phyloP scores from a whole-genome alignment of 1,140 invertebrate genomes.

The Procambarus clarkii region DNA sequence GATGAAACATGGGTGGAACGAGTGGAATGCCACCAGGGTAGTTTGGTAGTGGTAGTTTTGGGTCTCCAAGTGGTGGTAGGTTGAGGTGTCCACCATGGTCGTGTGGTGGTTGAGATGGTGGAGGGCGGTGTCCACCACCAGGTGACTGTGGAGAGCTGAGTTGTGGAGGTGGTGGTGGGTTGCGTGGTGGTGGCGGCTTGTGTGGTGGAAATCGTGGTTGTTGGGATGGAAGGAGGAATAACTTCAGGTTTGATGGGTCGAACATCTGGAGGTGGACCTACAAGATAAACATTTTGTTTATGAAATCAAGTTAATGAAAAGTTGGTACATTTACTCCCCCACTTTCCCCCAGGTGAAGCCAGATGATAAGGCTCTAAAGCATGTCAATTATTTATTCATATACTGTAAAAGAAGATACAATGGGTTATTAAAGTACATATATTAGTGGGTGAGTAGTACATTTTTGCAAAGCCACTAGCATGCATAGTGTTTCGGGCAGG shows the following conservation, averaged over 20 bases:
- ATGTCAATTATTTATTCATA: no score
- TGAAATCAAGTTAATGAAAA: no score
- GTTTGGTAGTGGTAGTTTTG: background rate
- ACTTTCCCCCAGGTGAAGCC: no score
- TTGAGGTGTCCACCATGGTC: constrained; percentile 20
- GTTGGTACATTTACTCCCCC: no score
- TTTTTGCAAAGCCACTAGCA: no score
- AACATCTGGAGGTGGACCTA: background rate
- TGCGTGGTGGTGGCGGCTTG: background rate
- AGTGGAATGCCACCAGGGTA: constrained; percentile 34
- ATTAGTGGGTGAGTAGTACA: no score
- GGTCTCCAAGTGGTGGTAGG: constrained; percentile 28
- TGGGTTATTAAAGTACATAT: no score
- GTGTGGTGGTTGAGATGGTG: constrained; percentile 4
- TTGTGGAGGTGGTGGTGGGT: background rate
- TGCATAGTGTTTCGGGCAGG: no score
- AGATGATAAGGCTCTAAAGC: no score
- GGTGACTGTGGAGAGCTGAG: background rate
- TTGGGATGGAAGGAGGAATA: background rate
- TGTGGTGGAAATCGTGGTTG: constrained; percentile 1
- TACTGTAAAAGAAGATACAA: no score
- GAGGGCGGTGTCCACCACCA: constrained; percentile 27
- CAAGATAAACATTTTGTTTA: background rate
- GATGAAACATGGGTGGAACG: constrained; percentile 31
- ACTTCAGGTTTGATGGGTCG: background rate